These are phyloP conservation scores for Holcopasites calliopsidis DNA, from an alignment of 1,140 invertebrate genomes.

Conservation along the genomic window DNA sequence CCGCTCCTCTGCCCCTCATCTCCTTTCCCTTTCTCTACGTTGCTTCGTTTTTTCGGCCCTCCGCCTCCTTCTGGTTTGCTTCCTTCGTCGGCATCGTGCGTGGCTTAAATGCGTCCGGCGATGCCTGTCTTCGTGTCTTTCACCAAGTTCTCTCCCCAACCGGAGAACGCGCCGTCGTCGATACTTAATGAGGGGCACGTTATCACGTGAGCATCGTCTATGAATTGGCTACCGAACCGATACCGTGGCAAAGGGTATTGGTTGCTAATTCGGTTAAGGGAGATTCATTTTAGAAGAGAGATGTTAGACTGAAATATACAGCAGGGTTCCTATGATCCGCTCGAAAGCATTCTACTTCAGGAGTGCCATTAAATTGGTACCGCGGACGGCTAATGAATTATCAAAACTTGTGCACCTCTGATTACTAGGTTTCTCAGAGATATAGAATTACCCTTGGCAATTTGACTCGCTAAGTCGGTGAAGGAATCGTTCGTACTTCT, in stretches of 20 bases:
- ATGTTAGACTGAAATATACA: too few species aligned
- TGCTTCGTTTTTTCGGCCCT: slow-evolving; percentile 28
- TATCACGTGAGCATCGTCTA: slow-evolving; percentile 37
- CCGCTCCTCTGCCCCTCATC: slow-evolving; percentile 20
- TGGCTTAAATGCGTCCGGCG: slow-evolving; percentile 61
- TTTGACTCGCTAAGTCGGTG: too few species aligned
- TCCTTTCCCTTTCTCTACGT: slow-evolving; percentile 21
- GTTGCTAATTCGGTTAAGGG: slow-evolving; percentile 66
- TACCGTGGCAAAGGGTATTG: slow-evolving; percentile 54
- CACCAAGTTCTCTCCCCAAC: slow-evolving; percentile 48
- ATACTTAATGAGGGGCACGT: slow-evolving; percentile 44
- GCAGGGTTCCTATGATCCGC: too few species aligned
- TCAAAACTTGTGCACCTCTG: too few species aligned
- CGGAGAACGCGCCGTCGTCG: slow-evolving; percentile 35
- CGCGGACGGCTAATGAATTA: too few species aligned
- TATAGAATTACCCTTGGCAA: too few species aligned
- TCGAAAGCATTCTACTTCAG: too few species aligned
- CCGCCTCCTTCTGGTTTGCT: slow-evolving; percentile 21
- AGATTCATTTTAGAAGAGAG: too few species aligned
- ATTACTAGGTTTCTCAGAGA: too few species aligned
- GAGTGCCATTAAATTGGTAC: too few species aligned
- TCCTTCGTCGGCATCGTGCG: slow-evolving; percentile 59
- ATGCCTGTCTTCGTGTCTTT: slow-evolving; percentile 48
- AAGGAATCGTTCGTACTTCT: too few species aligned
- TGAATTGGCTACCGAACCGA: slow-evolving; percentile 54